A percentile compares a stretch with the other conserved stretches of the same genome.
phyloP scores from a whole-genome alignment of 2,113 vertebrate genomes.

The Dicentrarchus labrax region DNA sequence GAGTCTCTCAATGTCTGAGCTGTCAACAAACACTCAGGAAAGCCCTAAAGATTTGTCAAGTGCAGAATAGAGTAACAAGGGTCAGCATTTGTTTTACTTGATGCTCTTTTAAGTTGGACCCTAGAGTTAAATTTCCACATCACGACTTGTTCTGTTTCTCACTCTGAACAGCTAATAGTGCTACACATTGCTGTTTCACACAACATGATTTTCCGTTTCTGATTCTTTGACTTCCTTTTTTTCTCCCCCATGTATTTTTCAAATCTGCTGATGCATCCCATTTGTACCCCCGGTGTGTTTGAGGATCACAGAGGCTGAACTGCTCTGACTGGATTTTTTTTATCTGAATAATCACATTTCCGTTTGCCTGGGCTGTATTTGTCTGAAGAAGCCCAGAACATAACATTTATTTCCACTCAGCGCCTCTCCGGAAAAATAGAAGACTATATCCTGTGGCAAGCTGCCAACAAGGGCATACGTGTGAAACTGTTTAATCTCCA shows the following conservation, averaged over 20 bases:
- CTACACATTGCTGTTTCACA: background rate
- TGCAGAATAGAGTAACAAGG: background rate
- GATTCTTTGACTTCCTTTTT: background rate
- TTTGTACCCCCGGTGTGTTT: conserved; percentile 5
- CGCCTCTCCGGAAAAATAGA: conserved; percentile 37
- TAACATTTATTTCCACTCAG: conserved; percentile 51
- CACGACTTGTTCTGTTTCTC: background rate
- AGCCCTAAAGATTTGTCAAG: conserved; percentile 7
- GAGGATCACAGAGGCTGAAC: conserved; percentile 21
- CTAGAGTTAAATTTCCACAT: conserved; percentile 28
- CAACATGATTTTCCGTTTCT: background rate
- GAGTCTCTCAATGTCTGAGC: conserved; percentile 12
- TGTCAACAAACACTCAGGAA: conserved; percentile 38
- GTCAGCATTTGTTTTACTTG: conserved; percentile 11
- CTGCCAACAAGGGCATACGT: conserved; percentile 58
- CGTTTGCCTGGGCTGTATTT: conserved; percentile 26
- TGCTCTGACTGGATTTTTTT: background rate
- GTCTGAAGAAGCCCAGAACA: conserved; percentile 33
- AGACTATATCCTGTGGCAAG: conserved; percentile 62
- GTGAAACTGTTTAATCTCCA: conserved; percentile 53
- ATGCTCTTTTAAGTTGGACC: conserved; percentile 8
- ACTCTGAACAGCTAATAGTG: background rate
- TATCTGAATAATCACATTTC: conserved; percentile 60
- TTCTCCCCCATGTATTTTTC: background rate
- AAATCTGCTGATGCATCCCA: background rate